A percentile compares a stretch with the other conserved stretches of the same genome.
These are phyloP conservation scores for Netelia fuscicornis DNA, from an alignment of 2,888 invertebrate species.

Conservation along the genomic window DNA sequence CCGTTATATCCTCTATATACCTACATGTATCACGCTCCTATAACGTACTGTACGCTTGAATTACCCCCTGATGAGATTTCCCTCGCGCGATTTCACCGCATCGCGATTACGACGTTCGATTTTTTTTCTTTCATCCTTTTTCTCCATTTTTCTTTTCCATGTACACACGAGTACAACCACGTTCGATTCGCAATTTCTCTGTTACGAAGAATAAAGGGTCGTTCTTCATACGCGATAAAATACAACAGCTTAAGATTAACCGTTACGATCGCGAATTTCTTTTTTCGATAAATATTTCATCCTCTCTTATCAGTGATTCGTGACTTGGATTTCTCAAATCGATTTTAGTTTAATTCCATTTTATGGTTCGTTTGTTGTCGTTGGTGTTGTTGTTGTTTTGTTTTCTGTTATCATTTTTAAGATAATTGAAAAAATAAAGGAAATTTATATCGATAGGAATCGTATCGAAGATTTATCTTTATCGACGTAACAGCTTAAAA, in stretches of 20 bases:
- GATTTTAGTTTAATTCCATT: too few relatives aligned
- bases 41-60: slow-evolving; percentile 62
- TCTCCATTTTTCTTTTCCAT: neutral
- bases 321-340: too few relatives aligned
- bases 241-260: neutral
- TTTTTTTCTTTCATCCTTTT: neutral
- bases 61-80: slow-evolving; percentile 75
- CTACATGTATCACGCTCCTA: slow-evolving; percentile 21
- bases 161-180: neutral
- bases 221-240: neutral
- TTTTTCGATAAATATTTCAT: too few relatives aligned
- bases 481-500: slow-evolving; percentile 1
- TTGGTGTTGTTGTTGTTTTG: too few relatives aligned
- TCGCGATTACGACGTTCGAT: slow-evolving; percentile 45
- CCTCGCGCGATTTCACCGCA: slow-evolving; percentile 61
- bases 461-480: slow-evolving; percentile 8
- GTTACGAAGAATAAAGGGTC: neutral
- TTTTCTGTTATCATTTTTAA: too few relatives aligned
- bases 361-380: too few relatives aligned
- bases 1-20: slow-evolving; percentile 74
- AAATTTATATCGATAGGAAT: neutral
- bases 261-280: neutral
- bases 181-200: slow-evolving; percentile 8
- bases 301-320: too few relatives aligned
- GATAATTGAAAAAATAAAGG: neutral